A percentile compares a stretch with the other conserved stretches of the same genome.
phyloP scores from a whole-genome alignment of 2,113 vertebrate genomes.

The Dromiciops gliroides region DNA sequence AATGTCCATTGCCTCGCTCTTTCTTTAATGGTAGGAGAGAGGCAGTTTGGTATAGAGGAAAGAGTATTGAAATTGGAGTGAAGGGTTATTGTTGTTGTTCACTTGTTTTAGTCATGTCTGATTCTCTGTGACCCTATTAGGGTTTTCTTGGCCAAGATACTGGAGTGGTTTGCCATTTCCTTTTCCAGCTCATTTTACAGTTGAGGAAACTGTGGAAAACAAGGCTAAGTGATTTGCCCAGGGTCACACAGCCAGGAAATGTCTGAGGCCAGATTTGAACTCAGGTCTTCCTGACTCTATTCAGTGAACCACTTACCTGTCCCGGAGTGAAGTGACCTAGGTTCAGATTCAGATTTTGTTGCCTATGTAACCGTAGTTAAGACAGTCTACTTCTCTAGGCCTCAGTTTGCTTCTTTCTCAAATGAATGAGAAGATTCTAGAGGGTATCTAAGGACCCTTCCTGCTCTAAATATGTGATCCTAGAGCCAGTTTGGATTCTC shows the following conservation, averaged over 20 bases:
- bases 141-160: background rate
- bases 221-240: background rate
- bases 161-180: background rate
- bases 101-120: background rate
- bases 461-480: background rate
- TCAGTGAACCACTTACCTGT: background rate
- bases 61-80: background rate
- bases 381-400: background rate
- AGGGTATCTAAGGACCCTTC: background rate
- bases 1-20: background rate
- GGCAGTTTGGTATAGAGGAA: background rate
- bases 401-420: background rate
- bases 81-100: background rate
- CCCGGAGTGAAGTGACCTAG: too few relatives aligned
- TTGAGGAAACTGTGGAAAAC: background rate
- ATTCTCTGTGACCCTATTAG: background rate
- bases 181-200: background rate
- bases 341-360: too few relatives aligned
- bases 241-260: background rate
- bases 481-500: background rate
- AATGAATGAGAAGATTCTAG: background rate
- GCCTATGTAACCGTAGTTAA: background rate
- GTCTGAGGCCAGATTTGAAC: background rate
- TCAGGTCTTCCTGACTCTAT: background rate
- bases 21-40: background rate